Evolutionary conservation across 2,888 invertebrate species (phyloP).

Genomic region (Sepioteuthis lessoniana): DNA sequence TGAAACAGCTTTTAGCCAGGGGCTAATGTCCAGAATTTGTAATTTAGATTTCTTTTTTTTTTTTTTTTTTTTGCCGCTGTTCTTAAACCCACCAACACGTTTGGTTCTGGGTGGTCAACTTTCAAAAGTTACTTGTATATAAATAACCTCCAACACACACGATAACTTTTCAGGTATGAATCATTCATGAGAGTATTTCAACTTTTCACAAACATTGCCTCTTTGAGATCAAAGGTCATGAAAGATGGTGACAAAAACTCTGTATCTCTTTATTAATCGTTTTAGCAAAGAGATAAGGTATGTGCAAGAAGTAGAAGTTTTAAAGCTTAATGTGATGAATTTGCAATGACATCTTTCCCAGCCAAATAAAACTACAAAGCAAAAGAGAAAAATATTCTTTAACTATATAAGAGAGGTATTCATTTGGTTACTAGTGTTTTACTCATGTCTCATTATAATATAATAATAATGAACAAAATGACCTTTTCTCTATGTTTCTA

Average conservation of each 20-base stretch:
- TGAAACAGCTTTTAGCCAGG: background rate
- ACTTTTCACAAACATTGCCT: background rate
- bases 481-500: too few relatives aligned
- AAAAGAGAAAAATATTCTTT: background rate
- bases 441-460: background rate
- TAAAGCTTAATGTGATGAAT: background rate
- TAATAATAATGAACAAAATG: too few relatives aligned
- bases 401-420: too few relatives aligned
- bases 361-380: background rate
- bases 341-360: background rate
- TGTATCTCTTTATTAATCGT: background rate
- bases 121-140: background rate
- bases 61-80: background rate
- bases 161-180: background rate
- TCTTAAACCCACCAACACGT: background rate
- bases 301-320: background rate
- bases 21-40: conserved; percentile 12
- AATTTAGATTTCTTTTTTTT: background rate
- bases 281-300: background rate
- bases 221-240: background rate
- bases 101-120: conserved; percentile 1
- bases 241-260: background rate
- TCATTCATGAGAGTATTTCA: background rate
- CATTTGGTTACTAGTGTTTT: background rate
- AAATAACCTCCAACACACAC: background rate